Base-by-base conservation (phyloP, 1,140 invertebrate species). In the Hirudo medicinalis region DNA sequence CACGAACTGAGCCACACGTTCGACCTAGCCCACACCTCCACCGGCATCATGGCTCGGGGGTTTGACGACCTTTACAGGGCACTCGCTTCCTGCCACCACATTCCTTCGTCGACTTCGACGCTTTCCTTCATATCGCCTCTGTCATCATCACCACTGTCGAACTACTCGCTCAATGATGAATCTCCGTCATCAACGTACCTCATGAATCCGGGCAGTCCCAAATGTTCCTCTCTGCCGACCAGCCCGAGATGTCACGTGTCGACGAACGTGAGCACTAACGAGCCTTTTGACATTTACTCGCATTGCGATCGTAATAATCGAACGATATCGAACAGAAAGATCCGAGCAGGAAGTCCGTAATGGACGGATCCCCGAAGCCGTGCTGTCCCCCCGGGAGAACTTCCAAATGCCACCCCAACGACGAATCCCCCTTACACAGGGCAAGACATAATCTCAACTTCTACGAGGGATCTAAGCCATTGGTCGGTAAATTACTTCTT, bases 1-100 rank as follows among this genome's bases (percentile, higher is more conserved):
- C 94, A 97, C 82, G 94, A 97, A 84, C 81, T 97, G 60, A 92
- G 91, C 19, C 94, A 97, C 79, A 92, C 90, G 0, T 94, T 97
- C 80, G 91, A 96, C 82, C 85, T 97, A 53, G 92, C 91, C 0
- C 93, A 97, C 80, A 90, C 91, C 0, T 85, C 87, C 75, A 86
- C 89, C 75, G 93, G 94, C 11, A 91, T 97, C 66, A 97, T 97
- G 94, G 90, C 91, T 20, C 85, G 91, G 77, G 92, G 92, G 20
- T 95, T 96, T 81, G 91, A 95, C 81, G 89, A 93, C 75, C 78
- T 85, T n/a, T 78, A 87, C 89, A 63, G 88, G 88, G 83, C 86
- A 86, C 76, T 89, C 89, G 72, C 90, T 88, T 75, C 79, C 54
- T 77, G 77, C 67, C n/a, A 29, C 19, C 36, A 29, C 67, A 22